Percentiles rank a stretch among this genome's conserved stretches.
phyloP scores from a whole-genome alignment of 2,797 vertebrate genomes.

The Staurois parvus region DNA sequence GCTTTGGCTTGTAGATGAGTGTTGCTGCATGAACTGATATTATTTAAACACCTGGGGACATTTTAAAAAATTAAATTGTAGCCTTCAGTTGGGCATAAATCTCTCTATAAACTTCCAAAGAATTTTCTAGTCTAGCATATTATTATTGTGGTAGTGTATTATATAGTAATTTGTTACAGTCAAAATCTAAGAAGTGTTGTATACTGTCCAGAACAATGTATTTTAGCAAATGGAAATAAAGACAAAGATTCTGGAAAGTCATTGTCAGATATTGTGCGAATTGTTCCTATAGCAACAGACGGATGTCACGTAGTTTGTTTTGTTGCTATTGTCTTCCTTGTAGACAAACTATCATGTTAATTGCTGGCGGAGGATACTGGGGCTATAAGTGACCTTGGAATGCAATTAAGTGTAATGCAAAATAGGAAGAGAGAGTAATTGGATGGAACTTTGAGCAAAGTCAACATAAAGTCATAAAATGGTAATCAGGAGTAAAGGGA shows the following conservation, averaged over 20 bases:
- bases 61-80: too few relatives aligned
- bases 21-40: too few relatives aligned
- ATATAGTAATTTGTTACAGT: not conserved
- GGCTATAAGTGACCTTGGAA: conserved; percentile 61
- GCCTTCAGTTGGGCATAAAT: too few relatives aligned
- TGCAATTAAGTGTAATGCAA: conserved; percentile 61
- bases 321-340: conserved; percentile 56
- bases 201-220: too few relatives aligned
- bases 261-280: conserved; percentile 38
- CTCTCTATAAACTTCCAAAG: too few relatives aligned
- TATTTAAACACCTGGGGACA: too few relatives aligned
- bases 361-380: conserved; percentile 58
- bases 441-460: conserved; percentile 59
- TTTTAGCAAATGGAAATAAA: not conserved
- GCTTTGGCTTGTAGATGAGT: too few relatives aligned
- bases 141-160: too few relatives aligned
- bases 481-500: conserved; percentile 46
- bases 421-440: conserved; percentile 60
- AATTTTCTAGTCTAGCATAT: too few relatives aligned
- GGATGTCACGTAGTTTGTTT: conserved; percentile 58
- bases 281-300: conserved; percentile 61
- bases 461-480: conserved; percentile 61
- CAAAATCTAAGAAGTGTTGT: not conserved
- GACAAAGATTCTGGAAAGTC: conserved; percentile 42
- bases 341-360: conserved; percentile 61